Conservation (phyloP, 2,888 invertebrate genomes). For the Julus scanicus region DNA sequence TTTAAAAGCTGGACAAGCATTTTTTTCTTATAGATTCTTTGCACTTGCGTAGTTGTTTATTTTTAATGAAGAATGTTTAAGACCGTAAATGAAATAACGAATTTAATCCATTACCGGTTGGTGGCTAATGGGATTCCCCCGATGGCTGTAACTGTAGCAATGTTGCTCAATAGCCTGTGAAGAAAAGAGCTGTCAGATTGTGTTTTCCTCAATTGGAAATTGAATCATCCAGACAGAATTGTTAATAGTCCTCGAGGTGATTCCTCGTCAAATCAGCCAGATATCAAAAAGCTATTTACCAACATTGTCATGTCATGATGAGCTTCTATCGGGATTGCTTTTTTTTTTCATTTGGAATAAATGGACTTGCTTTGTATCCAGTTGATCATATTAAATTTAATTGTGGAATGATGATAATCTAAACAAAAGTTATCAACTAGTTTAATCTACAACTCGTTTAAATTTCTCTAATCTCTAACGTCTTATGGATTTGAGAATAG, state of each 20-base stretch:
- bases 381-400: neutral
- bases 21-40: neutral
- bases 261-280: conserved; percentile 24
- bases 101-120: conserved; percentile 32
- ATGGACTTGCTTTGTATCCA: neutral
- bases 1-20: neutral
- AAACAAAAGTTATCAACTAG: too few species aligned
- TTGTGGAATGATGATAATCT: neutral
- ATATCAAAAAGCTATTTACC: conserved; percentile 20
- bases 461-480: neutral
- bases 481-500: neutral
- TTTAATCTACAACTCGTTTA: too few species aligned
- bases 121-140: conserved; percentile 36
- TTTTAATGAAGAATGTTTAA: conserved; percentile 24
- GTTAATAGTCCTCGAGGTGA: conserved; percentile 29
- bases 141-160: neutral
- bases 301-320: neutral
- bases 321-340: neutral
- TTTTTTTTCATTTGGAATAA: neutral
- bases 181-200: conserved; percentile 38
- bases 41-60: neutral
- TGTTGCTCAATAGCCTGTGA: neutral
- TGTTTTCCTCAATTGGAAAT: conserved; percentile 35
- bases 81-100: conserved; percentile 35
- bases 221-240: conserved; percentile 28